Evolutionary conservation across 2,113 vertebrate species (phyloP).

Genomic region (Myiopsitta monachus): DNA sequence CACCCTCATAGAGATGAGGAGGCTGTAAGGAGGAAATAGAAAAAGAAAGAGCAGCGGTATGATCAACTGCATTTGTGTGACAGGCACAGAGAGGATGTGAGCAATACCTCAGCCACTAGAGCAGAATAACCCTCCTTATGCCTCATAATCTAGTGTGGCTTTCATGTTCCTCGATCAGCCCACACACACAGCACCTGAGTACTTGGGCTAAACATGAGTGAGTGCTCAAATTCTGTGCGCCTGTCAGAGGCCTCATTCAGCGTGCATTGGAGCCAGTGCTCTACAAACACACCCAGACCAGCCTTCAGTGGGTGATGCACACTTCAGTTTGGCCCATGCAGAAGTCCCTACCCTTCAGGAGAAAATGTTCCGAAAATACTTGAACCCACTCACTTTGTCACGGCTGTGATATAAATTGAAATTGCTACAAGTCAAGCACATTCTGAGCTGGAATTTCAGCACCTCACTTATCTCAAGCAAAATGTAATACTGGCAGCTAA

Average conservation of each 20-base stretch:
- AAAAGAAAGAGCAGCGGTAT: neutral
- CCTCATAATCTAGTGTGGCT: neutral
- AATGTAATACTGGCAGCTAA: constrained; percentile 48
- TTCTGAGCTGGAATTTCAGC: constrained; percentile 45
- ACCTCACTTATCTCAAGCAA: constrained; percentile 52
- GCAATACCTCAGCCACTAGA: neutral
- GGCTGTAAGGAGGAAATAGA: neutral
- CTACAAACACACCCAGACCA: neutral
- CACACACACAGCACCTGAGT: neutral
- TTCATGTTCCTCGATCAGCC: neutral
- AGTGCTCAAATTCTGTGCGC: neutral
- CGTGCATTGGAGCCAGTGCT: rapidly evolving
- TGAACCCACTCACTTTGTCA: neutral
- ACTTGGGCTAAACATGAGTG: neutral
- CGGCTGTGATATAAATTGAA: neutral
- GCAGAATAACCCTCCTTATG: neutral
- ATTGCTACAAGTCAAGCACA: constrained; percentile 11
- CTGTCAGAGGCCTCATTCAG: neutral
- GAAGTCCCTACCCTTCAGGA: neutral
- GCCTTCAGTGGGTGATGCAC: neutral
- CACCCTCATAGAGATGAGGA: neutral
- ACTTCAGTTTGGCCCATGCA: neutral
- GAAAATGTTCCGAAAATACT: neutral
- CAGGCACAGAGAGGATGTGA: neutral
- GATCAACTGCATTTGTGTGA: neutral